These are phyloP conservation scores for Cheilosia urbana DNA, from an alignment of 2,888 invertebrate species.

Conservation along the genomic window DNA sequence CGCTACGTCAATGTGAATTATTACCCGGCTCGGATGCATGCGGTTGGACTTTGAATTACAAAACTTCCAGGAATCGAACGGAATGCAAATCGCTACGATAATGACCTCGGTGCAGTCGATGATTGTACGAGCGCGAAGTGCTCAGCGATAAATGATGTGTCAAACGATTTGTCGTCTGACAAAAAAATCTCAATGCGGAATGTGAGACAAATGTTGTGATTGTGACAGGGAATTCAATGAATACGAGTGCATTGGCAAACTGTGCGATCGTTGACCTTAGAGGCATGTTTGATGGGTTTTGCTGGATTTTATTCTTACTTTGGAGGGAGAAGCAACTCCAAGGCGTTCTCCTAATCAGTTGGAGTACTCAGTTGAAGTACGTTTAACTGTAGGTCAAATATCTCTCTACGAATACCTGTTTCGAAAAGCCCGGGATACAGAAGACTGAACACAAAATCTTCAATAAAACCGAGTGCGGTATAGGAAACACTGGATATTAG, in stretches of 20 bases:
- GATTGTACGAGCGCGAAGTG: conserved; percentile 26
- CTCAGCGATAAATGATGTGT: conserved; percentile 30
- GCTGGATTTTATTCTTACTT: background rate
- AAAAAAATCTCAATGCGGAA: conserved; percentile 16
- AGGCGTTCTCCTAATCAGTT: too few species aligned
- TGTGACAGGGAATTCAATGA: background rate
- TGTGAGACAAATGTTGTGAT: background rate
- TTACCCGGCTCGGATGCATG: conserved; percentile 58
- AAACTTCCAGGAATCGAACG: conserved; percentile 60
- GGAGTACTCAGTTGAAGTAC: too few species aligned
- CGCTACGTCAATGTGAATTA: conserved; percentile 65
- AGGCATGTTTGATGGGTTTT: background rate
- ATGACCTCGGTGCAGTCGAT: conserved; percentile 42
- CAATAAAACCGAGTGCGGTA: too few species aligned
- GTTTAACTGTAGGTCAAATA: too few species aligned
- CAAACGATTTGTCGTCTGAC: conserved; percentile 29
- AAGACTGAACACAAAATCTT: too few species aligned
- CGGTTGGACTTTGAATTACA: conserved; percentile 65
- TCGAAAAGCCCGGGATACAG: too few species aligned
- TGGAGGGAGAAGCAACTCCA: background rate
- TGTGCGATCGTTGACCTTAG: background rate
- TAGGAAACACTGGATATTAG: too few species aligned
- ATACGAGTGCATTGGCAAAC: background rate
- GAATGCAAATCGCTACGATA: conserved; percentile 61
- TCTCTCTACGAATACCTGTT: too few species aligned